Percentiles rank a stretch among this genome's conserved stretches.
Evolutionary conservation across 2,888 invertebrate species (phyloP).

Genomic region (Trilocha varians): DNA sequence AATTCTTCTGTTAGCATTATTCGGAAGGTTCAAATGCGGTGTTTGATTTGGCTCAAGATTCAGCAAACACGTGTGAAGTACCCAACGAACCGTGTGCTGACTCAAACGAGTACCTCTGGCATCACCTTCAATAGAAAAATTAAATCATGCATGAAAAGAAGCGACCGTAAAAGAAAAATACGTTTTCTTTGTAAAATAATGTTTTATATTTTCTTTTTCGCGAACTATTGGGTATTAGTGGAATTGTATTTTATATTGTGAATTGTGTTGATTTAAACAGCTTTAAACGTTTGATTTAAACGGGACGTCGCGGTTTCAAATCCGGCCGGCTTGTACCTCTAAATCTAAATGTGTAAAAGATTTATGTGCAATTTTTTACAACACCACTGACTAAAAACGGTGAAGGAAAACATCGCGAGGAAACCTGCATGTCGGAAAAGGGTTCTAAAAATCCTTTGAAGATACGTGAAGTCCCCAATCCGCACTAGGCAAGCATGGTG

Average conservation of each 20-base stretch:
- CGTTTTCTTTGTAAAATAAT: not conserved
- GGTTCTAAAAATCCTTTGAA: too few relatives aligned
- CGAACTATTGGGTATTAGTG: not conserved
- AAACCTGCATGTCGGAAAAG: too few relatives aligned
- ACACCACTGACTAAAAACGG: too few relatives aligned
- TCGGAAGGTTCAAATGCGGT: conserved; percentile 7
- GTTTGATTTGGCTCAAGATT: conserved; percentile 16
- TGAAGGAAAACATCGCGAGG: too few relatives aligned
- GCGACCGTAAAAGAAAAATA: not conserved
- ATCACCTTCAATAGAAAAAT: not conserved
- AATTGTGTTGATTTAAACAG: too few relatives aligned
- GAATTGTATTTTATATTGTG: not conserved
- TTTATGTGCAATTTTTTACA: too few relatives aligned
- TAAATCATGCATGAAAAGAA: conserved; percentile 5
- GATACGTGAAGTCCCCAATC: too few relatives aligned
- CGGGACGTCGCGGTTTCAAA: too few relatives aligned
- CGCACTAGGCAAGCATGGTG: too few relatives aligned
- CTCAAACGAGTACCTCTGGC: not conserved
- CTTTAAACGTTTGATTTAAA: too few relatives aligned
- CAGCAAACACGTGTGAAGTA: conserved; percentile 13
- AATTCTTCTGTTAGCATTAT: not conserved
- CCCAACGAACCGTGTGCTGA: conserved; percentile 17
- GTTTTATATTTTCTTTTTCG: not conserved
- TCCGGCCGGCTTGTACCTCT: too few relatives aligned
- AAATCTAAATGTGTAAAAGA: too few relatives aligned